phyloP scores from a whole-genome alignment of 2,888 invertebrate genomes.

The Cosmia trapezina region DNA sequence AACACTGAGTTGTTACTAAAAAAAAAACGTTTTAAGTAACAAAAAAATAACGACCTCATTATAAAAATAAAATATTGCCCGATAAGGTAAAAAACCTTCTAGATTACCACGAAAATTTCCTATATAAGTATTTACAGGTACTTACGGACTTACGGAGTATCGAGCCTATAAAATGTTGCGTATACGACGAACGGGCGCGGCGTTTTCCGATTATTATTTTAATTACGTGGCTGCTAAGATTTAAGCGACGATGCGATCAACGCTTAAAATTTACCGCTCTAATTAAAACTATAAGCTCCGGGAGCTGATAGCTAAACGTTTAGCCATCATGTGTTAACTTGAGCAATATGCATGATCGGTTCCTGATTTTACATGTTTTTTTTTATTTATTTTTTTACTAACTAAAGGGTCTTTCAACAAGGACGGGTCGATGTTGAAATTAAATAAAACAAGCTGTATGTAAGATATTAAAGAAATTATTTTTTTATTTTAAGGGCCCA shows the following conservation, averaged over 20 bases:
- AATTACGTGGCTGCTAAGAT: slow-evolving; percentile 66
- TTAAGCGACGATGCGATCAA: slow-evolving; percentile 63
- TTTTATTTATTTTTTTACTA: not conserved
- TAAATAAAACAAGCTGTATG: too few species aligned
- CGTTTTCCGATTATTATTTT: slow-evolving; percentile 61
- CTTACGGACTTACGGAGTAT: not conserved
- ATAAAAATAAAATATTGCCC: slow-evolving; percentile 28
- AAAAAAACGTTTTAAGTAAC: too few species aligned
- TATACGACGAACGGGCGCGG: slow-evolving; percentile 25
- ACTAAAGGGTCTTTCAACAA: too few species aligned
- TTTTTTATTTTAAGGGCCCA: too few species aligned
- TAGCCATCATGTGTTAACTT: slow-evolving; percentile 34
- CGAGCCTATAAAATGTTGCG: slow-evolving; percentile 30
- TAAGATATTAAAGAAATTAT: too few species aligned
- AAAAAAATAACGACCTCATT: slow-evolving; percentile 38
- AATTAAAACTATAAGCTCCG: slow-evolving; percentile 68
- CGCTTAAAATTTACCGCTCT: slow-evolving; percentile 67
- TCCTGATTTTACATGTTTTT: not conserved
- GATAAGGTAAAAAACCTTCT: slow-evolving; percentile 17
- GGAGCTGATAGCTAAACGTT: slow-evolving; percentile 50
- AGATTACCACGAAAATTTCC: slow-evolving; percentile 2
- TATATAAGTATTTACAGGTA: slow-evolving; percentile 13
- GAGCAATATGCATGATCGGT: slow-evolving; percentile 8
- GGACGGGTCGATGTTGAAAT: too few species aligned
- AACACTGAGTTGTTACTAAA: not conserved